Evolutionary conservation across 2,888 invertebrate species (phyloP).

Genomic region (Rhaphigaster nebulosa): DNA sequence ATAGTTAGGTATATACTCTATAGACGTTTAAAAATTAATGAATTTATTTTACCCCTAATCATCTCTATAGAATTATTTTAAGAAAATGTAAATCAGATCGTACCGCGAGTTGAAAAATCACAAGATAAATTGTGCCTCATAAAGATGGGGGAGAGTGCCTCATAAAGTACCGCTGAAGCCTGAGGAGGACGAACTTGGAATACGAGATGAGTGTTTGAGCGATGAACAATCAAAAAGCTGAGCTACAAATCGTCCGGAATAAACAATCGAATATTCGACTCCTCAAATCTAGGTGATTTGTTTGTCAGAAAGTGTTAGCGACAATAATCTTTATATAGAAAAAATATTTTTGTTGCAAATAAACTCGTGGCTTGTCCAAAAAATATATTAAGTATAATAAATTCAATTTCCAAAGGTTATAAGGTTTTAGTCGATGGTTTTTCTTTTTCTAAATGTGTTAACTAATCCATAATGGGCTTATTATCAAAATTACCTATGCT

Average conservation of each 20-base stretch:
- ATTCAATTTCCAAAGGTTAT: no score
- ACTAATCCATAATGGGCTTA: no score
- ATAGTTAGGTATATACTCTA: no score
- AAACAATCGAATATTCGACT: background rate
- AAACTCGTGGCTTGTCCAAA: no score
- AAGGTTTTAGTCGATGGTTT: no score
- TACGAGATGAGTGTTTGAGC: background rate
- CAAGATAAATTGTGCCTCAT: background rate
- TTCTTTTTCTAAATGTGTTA: no score
- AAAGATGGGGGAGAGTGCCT: background rate
- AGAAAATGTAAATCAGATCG: background rate
- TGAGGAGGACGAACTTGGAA: background rate
- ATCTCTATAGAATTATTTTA: background rate
- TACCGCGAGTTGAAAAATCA: background rate
- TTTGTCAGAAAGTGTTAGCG: background rate
- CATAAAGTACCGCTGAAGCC: background rate
- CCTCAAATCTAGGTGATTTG: background rate
- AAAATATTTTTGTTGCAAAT: no score
- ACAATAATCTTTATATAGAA: no score
- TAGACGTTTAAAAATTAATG: no score
- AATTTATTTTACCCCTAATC: no score
- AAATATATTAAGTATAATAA: no score
- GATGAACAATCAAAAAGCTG: background rate
- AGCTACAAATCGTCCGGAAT: background rate
- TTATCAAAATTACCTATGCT: no score